phyloP scores from a whole-genome alignment of 2,888 invertebrate species.

The Chrysomela aeneicollis region DNA sequence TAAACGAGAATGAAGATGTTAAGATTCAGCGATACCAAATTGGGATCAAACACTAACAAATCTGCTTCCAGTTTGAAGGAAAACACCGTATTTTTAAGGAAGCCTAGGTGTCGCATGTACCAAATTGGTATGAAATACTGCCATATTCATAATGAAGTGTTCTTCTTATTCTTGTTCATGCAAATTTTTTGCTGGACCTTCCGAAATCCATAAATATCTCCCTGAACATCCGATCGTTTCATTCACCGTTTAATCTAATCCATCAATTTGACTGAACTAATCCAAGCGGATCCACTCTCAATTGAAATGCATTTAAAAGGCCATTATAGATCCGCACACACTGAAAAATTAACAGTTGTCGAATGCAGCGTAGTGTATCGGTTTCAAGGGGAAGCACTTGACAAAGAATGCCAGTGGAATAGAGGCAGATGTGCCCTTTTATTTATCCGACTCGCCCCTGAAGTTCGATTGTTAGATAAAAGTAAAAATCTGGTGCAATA shows the following conservation, averaged over 20 bases:
- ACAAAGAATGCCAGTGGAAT: slow-evolving; percentile 43
- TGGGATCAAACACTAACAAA: too few relatives aligned
- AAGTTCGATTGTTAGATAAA: slow-evolving; percentile 34
- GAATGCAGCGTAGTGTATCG: slow-evolving; percentile 45
- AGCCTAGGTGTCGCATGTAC: too few relatives aligned
- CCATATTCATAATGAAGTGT: too few relatives aligned
- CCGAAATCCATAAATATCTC: too few relatives aligned
- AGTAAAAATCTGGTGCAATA: slow-evolving; percentile 27
- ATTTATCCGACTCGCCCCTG: slow-evolving; percentile 21
- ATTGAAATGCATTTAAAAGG: slow-evolving; percentile 32
- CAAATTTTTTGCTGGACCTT: too few relatives aligned
- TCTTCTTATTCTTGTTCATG: too few relatives aligned
- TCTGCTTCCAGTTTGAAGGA: too few relatives aligned
- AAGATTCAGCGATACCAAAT: too few relatives aligned
- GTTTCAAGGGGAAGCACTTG: slow-evolving; percentile 50
- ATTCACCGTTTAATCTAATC: background rate
- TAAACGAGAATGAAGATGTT: too few relatives aligned
- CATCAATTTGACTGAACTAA: slow-evolving; percentile 21
- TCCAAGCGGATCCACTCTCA: slow-evolving; percentile 23
- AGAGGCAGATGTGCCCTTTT: slow-evolving; percentile 48
- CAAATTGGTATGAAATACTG: too few relatives aligned
- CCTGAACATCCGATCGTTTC: too few relatives aligned
- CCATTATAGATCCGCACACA: slow-evolving; percentile 27
- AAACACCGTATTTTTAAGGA: too few relatives aligned
- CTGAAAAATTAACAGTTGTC: slow-evolving; percentile 47